These are phyloP conservation scores for Alauda arvensis DNA, from an alignment of 2,797 vertebrate genomes.

Conservation along the genomic window DNA sequence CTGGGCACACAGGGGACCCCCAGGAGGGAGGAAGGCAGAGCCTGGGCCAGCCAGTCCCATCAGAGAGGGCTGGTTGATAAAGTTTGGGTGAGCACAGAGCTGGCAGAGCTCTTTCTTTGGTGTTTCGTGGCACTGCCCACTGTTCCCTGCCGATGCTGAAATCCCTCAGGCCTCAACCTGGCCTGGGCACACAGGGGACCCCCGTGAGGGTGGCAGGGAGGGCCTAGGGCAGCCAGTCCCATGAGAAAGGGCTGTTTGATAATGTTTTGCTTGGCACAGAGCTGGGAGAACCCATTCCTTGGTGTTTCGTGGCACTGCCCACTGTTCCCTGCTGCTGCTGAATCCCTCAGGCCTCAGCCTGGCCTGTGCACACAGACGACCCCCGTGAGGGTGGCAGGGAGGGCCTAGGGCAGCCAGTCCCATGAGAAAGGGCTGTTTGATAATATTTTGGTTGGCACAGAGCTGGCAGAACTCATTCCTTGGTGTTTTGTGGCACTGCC, in stretches of 20 bases:
- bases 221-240: no score
- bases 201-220: neutral
- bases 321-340: rapidly evolving
- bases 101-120: rapidly evolving
- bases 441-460: no score
- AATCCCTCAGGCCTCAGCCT: rapidly evolving
- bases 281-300: rapidly evolving
- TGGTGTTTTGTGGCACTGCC: neutral
- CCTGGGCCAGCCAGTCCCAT: rapidly evolving
- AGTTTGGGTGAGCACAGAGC: neutral
- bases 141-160: rapidly evolving
- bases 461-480: no score
- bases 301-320: neutral
- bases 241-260: rapidly evolving
- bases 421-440: no score
- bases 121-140: neutral
- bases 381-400: no score
- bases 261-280: rapidly evolving
- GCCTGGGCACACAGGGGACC: rapidly evolving
- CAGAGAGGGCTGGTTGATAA: rapidly evolving
- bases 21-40: neutral
- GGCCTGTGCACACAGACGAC: no score
- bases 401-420: no score
- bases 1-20: rapidly evolving
- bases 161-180: neutral